Evolutionary conservation across 2,113 vertebrate genomes (phyloP).

Genomic region (Corythornis cristatus): DNA sequence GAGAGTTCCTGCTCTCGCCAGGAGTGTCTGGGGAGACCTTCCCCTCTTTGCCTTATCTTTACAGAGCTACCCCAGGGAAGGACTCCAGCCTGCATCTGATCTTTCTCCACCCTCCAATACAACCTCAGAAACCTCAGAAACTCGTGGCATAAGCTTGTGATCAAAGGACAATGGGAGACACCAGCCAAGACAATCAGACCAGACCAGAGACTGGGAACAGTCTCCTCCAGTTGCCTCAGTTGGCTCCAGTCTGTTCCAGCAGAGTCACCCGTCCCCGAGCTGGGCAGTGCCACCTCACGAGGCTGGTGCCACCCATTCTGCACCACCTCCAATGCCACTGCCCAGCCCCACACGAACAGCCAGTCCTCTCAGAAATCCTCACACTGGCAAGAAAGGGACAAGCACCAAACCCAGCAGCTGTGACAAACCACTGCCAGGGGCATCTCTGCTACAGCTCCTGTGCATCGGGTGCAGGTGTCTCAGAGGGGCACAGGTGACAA

Average conservation of each 20-base stretch:
- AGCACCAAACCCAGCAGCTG: neutral
- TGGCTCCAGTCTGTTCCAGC: neutral
- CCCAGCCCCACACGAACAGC: neutral
- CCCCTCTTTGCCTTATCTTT: neutral
- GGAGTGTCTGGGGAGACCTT: neutral
- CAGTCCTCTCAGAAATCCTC: neutral
- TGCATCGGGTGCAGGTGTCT: accelerated
- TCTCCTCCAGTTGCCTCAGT: accelerated
- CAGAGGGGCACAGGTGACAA: neutral
- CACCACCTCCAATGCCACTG: accelerated
- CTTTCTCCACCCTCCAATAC: accelerated
- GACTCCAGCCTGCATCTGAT: neutral
- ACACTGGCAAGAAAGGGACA: accelerated
- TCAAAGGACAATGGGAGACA: neutral
- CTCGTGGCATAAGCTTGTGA: accelerated
- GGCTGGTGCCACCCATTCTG: accelerated
- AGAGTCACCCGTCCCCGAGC: neutral
- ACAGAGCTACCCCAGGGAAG: neutral
- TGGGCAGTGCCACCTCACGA: neutral
- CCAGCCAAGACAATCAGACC: accelerated
- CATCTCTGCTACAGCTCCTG: neutral
- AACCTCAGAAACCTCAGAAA: neutral
- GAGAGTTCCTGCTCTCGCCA: neutral
- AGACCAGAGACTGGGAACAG: neutral
- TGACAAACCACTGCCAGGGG: accelerated